Evolutionary conservation across 1,140 invertebrate genomes (phyloP), one percentile per base, ranked within the genome.

Genomic region (Drosophila serrata): DNA sequence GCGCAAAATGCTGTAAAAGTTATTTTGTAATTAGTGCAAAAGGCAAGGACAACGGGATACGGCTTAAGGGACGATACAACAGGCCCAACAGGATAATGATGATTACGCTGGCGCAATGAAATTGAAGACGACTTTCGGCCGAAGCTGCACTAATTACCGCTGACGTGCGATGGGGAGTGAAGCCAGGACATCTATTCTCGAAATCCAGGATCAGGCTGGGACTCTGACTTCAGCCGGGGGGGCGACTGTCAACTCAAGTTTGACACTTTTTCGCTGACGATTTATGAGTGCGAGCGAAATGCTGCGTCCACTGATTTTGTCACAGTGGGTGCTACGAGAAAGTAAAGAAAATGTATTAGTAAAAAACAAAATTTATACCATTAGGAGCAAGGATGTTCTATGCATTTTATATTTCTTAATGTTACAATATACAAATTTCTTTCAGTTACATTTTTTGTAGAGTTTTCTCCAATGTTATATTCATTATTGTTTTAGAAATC

Each of bases 21-120:
- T 90, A 85, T 88, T 88, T 90, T 85, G 85, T 90, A 90, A 90
- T 90, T 90, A 90, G 85, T 85, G 85, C 74, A 69, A 37, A 49
- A 81, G 79, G 62, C 61, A 53, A 61, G 53, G 29, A 70, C 68
- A 74, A 43, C 42, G 43, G 72, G 68, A 62, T 48, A 29, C 53
- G 64, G 33, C 42, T 48, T 72, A 13, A 27, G 31, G 40, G 57
- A 58, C 37, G 61, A 46, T 48, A 69, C 51, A 78, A 63, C 51
- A 69, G 42, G 57, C 59, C 31, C 58, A 69, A 43, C 39, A 64
- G 60, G 33, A 75, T 43, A 68, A 80, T 72, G 53, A 68, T 81
- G 82, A 81, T 81, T 63, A 76, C 33, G 49, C 67, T 76, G 59
- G 60, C 79, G 56, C 49, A 64, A 65, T 88, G 84, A 84, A 88